Conservation (phyloP, 2,888 invertebrate species). For the Conomelus anceps region DNA sequence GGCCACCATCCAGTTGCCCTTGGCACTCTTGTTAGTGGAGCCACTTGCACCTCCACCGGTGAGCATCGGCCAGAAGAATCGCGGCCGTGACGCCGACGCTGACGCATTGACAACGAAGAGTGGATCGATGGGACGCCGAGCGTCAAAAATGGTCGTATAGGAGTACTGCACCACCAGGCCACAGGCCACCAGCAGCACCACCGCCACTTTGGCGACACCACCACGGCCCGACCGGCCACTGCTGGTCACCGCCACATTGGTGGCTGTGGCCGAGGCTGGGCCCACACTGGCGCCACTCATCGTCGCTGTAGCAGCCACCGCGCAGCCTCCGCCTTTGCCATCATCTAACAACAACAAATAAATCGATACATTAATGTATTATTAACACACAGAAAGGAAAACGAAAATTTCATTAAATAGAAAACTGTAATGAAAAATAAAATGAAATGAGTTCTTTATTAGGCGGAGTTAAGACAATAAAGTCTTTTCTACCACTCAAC, state of each 20-base stretch:
- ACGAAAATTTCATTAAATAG: too few relatives aligned
- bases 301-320: neutral
- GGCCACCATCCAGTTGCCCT: neutral
- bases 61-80: neutral
- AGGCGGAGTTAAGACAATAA: too few relatives aligned
- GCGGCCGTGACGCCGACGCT: neutral
- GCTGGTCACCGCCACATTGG: neutral
- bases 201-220: constrained; percentile 11
- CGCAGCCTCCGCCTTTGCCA: neutral
- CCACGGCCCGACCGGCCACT: neutral
- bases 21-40: too few relatives aligned
- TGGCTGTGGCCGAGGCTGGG: neutral
- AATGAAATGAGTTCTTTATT: too few relatives aligned
- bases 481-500: too few relatives aligned
- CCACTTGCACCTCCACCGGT: neutral
- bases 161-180: constrained; percentile 17
- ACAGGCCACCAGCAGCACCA: constrained; percentile 13
- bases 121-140: constrained; percentile 22
- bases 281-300: neutral
- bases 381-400: too few relatives aligned
- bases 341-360: neutral
- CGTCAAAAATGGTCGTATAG: constrained; percentile 18
- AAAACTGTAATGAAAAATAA: too few relatives aligned
- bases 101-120: constrained; percentile 17
- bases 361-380: neutral